Percentiles rank a stretch among this genome's conserved stretches.
phyloP scores from a whole-genome alignment of 2,797 vertebrate species.

The Apodemus agrarius region DNA sequence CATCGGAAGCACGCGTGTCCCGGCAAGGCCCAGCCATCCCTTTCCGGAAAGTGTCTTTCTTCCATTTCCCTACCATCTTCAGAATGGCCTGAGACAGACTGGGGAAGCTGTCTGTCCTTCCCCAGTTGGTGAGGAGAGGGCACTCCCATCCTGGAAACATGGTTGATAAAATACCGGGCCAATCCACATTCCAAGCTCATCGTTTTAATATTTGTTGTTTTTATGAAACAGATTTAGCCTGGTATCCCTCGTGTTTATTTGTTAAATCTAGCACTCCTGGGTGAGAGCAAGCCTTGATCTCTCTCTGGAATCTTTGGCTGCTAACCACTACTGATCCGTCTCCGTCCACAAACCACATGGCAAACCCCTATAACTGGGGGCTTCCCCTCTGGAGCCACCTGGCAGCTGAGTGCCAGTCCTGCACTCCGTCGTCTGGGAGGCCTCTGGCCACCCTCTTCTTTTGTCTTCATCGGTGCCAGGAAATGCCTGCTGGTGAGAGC shows the following conservation, averaged over 20 bases:
- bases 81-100: not conserved
- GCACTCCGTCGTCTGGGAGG: not conserved
- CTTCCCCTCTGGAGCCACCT: not conserved
- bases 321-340: not conserved
- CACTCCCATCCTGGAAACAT: accelerated
- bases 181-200: not conserved
- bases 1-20: not conserved
- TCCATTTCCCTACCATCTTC: not conserved
- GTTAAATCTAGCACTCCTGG: not conserved
- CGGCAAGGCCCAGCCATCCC: not conserved
- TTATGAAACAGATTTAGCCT: not conserved
- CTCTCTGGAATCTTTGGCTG: not conserved
- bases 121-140: not conserved
- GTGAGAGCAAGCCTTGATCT: not conserved
- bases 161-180: not conserved
- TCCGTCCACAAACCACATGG: not conserved
- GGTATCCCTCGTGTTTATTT: not conserved
- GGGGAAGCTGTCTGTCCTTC: not conserved
- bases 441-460: not conserved
- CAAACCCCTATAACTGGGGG: not conserved
- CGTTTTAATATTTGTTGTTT: not conserved
- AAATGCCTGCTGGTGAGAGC: not conserved
- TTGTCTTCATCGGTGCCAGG: not conserved
- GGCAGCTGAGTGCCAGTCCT: not conserved
- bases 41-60: not conserved